phyloP scores from a whole-genome alignment of 2,888 invertebrate species.

The Drosophila buzzatii region DNA sequence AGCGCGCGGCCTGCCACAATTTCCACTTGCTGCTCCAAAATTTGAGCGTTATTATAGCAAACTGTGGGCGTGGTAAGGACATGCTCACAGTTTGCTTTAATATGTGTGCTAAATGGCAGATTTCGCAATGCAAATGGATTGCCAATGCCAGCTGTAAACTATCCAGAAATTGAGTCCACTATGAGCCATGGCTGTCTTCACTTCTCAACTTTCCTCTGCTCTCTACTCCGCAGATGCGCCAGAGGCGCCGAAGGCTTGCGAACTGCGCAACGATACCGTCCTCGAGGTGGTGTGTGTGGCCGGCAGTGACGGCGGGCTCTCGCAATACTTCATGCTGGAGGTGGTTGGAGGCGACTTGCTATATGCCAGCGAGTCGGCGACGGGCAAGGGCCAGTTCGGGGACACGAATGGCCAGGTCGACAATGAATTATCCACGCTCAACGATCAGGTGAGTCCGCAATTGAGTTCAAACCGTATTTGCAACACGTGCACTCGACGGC shows the following conservation, averaged over 20 bases:
- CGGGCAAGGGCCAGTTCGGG: conserved; percentile 71
- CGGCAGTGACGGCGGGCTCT: conserved; percentile 92
- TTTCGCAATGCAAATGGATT: conserved; percentile 50
- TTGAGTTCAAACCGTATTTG: conserved; percentile 23
- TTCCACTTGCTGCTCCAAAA: conserved; percentile 26
- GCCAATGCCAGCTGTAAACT: conserved; percentile 15
- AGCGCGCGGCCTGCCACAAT: conserved; percentile 31
- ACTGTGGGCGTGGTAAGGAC: conserved; percentile 30
- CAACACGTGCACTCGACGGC: conserved; percentile 19
- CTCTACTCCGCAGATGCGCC: conserved; percentile 88
- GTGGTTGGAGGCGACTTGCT: conserved; percentile 88
- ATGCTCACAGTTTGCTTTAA: too few species aligned
- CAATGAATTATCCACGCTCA: conserved; percentile 88
- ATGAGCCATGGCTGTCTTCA: conserved; percentile 25
- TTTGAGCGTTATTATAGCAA: conserved; percentile 61
- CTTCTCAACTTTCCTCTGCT: background rate
- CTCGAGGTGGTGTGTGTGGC: conserved; percentile 91
- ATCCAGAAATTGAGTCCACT: conserved; percentile 25
- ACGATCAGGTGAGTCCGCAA: conserved; percentile 87
- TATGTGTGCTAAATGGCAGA: conserved; percentile 25
- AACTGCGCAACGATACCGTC: conserved; percentile 88
- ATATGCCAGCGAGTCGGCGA: conserved; percentile 85
- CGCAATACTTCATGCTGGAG: conserved; percentile 93
- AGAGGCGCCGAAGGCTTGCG: conserved; percentile 91
- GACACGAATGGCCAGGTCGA: conserved; percentile 83